Evolutionary conservation across 2,888 invertebrate genomes (phyloP), one percentile per base, ranked within the genome.

Genomic region (Rhaphigaster nebulosa): DNA sequence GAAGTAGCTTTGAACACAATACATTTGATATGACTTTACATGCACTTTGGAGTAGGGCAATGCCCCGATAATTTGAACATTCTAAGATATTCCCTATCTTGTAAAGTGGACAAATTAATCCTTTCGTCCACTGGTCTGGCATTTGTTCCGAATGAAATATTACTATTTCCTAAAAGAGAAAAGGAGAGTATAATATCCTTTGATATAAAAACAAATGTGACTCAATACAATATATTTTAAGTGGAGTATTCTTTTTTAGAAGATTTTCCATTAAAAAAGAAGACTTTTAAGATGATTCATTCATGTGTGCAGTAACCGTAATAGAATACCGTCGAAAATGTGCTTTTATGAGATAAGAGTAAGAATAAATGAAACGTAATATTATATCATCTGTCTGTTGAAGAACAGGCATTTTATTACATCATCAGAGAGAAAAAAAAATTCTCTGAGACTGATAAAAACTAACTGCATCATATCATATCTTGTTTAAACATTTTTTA

Each of bases 331-430:
- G 18, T 1, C 38, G 20, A 38, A 76, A 23, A 76, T 76, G 18
- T 76, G 8, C 70, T 76, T 76, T 76, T 6, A 76, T 20, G 20
- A 76, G 70, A 76, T 76, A 76, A 76, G 70, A 29, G 23, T 65
- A 29, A 65, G 65, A 76, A 76, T 38, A 76, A 76, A 76, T 76
- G 12, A 20, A 38, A 76, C 70, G 70, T 76, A 76, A 76, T 20
- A 76, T 76, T 76, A 76, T 76, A 34, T 76, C 34, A 38, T 34
- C 34, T 20, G 70, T 34, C 23, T 38, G 15, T 76, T 76, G 15
- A 76, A 20, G 20, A 76, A 20, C n/a, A 65, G 65, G 29, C 29
- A 65, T 65, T 65, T 29, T 34, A 38, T 76, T 76, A 38, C 70
- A 76, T 38, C 34, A 76, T 34, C 29, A 60, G 56, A 56, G 6